phyloP scores from a whole-genome alignment of 2,113 vertebrate genomes.

The Pseudolaguvia tuberculata region DNA sequence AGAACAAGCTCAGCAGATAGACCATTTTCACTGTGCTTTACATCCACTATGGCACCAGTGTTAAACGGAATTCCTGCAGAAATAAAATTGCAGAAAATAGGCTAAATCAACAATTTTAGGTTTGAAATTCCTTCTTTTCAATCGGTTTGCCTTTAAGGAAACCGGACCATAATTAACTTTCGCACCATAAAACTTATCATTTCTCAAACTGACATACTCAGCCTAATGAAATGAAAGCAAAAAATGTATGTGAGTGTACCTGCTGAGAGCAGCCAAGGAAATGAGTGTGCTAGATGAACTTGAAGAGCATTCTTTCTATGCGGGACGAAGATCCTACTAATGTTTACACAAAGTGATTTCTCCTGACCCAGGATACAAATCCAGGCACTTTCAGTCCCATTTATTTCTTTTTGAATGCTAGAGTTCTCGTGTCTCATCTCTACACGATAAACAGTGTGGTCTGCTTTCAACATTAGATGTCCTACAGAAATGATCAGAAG shows the following conservation, averaged over 20 bases:
- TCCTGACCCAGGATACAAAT: conserved; percentile 56
- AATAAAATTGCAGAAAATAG: not conserved
- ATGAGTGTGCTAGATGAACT: conserved; percentile 63
- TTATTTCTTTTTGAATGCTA: conserved; percentile 45
- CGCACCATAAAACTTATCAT: not conserved
- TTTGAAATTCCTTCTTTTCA: not conserved
- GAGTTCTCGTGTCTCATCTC: conserved; percentile 57
- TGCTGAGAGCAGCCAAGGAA: conserved; percentile 59
- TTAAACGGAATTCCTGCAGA: conserved; percentile 66
- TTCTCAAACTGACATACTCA: not conserved
- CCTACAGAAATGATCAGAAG: conserved; percentile 60
- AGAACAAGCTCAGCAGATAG: conserved; percentile 55
- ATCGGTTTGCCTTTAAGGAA: not conserved
- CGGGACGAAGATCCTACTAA: conserved; percentile 50
- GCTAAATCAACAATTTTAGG: not conserved
- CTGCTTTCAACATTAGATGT: conserved; percentile 64
- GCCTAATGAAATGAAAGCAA: not conserved
- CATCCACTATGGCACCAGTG: conserved; percentile 49
- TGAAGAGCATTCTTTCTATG: conserved; percentile 47
- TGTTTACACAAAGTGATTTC: conserved; percentile 63
- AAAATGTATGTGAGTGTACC: conserved; percentile 57
- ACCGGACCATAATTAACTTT: not conserved
- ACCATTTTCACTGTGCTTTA: conserved; percentile 45
- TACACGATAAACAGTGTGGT: conserved; percentile 62
- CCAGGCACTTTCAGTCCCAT: conserved; percentile 48